phyloP scores from a whole-genome alignment of 2,888 invertebrate genomes.

The Meta bourneti region DNA sequence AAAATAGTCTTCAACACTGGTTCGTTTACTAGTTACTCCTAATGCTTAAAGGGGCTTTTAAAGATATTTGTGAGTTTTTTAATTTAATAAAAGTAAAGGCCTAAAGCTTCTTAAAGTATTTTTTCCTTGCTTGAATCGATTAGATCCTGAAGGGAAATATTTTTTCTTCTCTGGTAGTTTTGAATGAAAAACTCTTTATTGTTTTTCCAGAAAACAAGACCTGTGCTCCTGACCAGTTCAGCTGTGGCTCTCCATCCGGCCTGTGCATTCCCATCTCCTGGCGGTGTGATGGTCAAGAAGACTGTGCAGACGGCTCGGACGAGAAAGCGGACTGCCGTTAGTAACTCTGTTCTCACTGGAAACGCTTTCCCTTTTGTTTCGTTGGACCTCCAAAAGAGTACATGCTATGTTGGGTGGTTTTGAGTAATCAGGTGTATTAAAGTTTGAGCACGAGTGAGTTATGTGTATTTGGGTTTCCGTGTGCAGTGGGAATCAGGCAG shows the following conservation, averaged over 20 bases:
- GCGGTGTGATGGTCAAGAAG: slow-evolving; percentile 93
- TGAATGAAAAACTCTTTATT: no score
- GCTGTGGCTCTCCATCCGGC: slow-evolving; percentile 47
- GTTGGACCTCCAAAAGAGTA: not conserved
- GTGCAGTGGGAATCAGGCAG: no score
- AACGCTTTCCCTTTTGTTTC: not conserved
- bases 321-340: slow-evolving; percentile 84
- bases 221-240: slow-evolving; percentile 70
- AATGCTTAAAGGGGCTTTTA: no score
- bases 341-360: slow-evolving; percentile 2
- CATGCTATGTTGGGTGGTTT: not conserved
- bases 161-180: no score
- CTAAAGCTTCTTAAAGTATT: no score
- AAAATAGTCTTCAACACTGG: no score
- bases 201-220: slow-evolving; percentile 62
- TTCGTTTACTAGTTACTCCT: no score
- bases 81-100: no score
- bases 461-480: no score
- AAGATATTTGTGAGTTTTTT: no score
- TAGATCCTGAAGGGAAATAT: no score
- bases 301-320: slow-evolving; percentile 94
- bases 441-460: not conserved
- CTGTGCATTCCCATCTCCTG: slow-evolving; percentile 92
- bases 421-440: not conserved
- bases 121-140: no score